Percentiles rank a stretch among this genome's conserved stretches.
Evolutionary conservation across 2,113 vertebrate species (phyloP).

Genomic region (human (Homo sapiens)): DNA sequence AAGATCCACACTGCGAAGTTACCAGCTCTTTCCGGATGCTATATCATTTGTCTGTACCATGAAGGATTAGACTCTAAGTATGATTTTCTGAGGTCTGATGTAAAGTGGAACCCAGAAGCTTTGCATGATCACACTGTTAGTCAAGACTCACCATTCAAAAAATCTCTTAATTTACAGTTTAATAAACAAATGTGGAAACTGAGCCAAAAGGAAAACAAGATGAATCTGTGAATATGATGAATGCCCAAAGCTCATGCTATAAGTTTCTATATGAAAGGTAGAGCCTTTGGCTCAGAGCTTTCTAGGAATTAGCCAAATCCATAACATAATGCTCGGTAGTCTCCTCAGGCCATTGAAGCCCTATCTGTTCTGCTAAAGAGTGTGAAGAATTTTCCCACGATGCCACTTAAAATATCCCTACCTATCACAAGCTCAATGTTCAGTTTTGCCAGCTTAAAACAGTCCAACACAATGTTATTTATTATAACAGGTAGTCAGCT

Average conservation of each 20-base stretch:
- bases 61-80: neutral
- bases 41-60: neutral
- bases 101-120: constrained; percentile 11
- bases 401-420: neutral
- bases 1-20: constrained; percentile 38
- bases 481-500: neutral
- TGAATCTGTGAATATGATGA: neutral
- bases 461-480: neutral
- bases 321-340: neutral
- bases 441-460: neutral
- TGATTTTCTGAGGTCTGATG: neutral
- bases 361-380: neutral
- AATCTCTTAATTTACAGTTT: neutral
- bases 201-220: neutral
- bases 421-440: neutral
- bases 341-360: neutral
- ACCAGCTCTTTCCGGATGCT: neutral
- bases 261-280: neutral
- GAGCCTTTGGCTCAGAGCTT: neutral
- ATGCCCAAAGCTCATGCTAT: neutral
- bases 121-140: neutral
- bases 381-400: neutral
- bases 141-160: neutral
- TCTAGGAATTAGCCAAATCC: neutral
- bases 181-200: neutral